Percentiles rank a stretch among this genome's conserved stretches.
Evolutionary conservation across 1,140 invertebrate species (phyloP).

Genomic region (Aethina tumida): DNA sequence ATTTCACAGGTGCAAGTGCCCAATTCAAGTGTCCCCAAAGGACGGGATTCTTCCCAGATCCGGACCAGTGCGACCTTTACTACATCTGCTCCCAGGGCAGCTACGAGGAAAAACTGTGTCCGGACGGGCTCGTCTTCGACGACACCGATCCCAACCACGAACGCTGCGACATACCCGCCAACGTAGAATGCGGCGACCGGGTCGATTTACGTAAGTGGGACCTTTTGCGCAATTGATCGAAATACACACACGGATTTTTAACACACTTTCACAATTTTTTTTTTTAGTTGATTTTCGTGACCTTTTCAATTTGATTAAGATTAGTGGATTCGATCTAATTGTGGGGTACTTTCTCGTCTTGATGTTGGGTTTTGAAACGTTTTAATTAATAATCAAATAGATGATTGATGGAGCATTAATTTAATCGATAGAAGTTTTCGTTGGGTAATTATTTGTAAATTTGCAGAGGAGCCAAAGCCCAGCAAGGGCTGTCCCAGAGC

Average conservation of each 20-base stretch:
- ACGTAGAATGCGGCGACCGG: slow-evolving; percentile 68
- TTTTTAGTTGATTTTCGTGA: background rate
- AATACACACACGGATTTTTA: background rate
- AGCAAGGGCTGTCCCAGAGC: slow-evolving; percentile 63
- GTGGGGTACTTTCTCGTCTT: too few species aligned
- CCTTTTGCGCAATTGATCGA: background rate
- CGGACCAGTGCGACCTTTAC: slow-evolving; percentile 72
- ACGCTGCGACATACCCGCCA: slow-evolving; percentile 66
- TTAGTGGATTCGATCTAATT: too few species aligned
- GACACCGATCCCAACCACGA: slow-evolving; percentile 64
- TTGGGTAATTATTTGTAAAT: background rate
- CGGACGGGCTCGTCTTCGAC: slow-evolving; percentile 72
- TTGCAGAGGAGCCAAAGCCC: slow-evolving; percentile 61
- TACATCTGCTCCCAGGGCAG: slow-evolving; percentile 59
- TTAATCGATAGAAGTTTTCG: slow-evolving; percentile 2
- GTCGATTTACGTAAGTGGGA: slow-evolving; percentile 62
- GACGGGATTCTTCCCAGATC: slow-evolving; percentile 67
- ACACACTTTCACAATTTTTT: background rate
- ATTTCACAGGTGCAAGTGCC: slow-evolving; percentile 22
- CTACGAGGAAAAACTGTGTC: slow-evolving; percentile 61
- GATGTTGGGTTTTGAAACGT: too few species aligned
- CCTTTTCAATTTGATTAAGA: background rate
- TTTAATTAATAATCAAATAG: slow-evolving; percentile 1
- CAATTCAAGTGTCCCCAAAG: slow-evolving; percentile 60
- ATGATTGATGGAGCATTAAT: too few species aligned